phyloP scores from a whole-genome alignment of 2,797 vertebrate genomes.

The Thunnus albacares region DNA sequence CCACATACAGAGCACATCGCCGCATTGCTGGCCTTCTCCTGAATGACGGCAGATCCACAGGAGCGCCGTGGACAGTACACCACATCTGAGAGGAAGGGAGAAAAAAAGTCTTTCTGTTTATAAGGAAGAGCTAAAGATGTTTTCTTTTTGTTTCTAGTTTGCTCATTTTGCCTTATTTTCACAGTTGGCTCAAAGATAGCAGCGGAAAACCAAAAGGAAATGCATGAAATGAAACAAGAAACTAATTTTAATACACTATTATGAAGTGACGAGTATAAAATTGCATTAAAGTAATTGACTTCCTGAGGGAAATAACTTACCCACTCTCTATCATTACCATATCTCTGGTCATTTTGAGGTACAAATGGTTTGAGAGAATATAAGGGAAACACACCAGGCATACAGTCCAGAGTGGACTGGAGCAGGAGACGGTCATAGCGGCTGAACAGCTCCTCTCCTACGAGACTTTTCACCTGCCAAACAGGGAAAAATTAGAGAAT shows the following conservation, averaged over 20 bases:
- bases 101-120: background rate
- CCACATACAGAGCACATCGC: constrained; percentile 88
- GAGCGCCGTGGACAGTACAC: constrained; percentile 88
- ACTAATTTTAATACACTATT: background rate
- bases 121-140: background rate
- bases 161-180: background rate
- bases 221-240: background rate
- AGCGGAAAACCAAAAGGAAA: background rate
- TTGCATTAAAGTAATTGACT: background rate
- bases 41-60: constrained; percentile 88
- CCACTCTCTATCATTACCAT: background rate
- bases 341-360: background rate
- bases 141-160: background rate
- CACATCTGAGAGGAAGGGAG: constrained; percentile 77
- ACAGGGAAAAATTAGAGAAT: background rate
- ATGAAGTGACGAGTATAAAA: background rate
- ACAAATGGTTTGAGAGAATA: background rate
- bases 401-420: constrained; percentile 90
- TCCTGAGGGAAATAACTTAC: background rate
- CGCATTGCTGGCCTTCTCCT: constrained; percentile 86
- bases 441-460: constrained; percentile 89
- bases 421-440: constrained; percentile 93
- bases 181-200: background rate
- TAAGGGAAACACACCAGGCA: constrained; percentile 81
- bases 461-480: constrained; percentile 88